phyloP scores from a whole-genome alignment of 2,888 invertebrate species.

The Ernsta delagoae region DNA sequence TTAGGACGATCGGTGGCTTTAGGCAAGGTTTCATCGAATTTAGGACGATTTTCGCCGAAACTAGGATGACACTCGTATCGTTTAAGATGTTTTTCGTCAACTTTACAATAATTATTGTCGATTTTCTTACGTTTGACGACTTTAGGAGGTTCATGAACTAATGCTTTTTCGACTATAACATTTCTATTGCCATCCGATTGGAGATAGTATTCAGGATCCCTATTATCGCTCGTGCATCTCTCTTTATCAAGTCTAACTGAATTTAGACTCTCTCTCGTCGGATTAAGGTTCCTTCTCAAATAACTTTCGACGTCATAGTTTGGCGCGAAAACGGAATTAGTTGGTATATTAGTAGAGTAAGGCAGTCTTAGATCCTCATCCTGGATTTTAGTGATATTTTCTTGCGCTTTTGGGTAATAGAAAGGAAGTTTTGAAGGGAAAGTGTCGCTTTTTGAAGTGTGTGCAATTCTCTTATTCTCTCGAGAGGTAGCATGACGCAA shows the following conservation, averaged over 20 bases:
- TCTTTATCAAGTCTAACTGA: conserved; percentile 35
- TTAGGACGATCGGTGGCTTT: neutral
- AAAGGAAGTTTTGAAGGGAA: conserved; percentile 25
- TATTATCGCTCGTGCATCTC: neutral
- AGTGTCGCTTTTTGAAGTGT: conserved; percentile 57
- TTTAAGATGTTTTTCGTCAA: neutral
- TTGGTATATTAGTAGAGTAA: conserved; percentile 77
- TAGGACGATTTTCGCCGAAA: neutral
- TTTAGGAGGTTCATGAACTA: conserved; percentile 49
- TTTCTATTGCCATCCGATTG: conserved; percentile 37
- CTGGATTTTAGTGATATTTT: conserved; percentile 36
- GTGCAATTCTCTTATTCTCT: conserved; percentile 35
- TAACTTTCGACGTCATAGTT: conserved; percentile 76
- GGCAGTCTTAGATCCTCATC: conserved; percentile 49
- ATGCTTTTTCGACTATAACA: conserved; percentile 52
- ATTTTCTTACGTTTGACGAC: neutral
- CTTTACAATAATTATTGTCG: neutral
- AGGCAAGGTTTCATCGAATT: neutral
- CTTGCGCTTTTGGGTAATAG: conserved; percentile 46
- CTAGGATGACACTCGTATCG: neutral
- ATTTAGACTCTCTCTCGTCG: conserved; percentile 54
- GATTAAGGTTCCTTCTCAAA: conserved; percentile 69
- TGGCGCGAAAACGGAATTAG: conserved; percentile 67
- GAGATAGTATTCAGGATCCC: neutral
- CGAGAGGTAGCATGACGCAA: conserved; percentile 48